phyloP scores from a whole-genome alignment of 2,888 invertebrate species.

The Idaea biselata region DNA sequence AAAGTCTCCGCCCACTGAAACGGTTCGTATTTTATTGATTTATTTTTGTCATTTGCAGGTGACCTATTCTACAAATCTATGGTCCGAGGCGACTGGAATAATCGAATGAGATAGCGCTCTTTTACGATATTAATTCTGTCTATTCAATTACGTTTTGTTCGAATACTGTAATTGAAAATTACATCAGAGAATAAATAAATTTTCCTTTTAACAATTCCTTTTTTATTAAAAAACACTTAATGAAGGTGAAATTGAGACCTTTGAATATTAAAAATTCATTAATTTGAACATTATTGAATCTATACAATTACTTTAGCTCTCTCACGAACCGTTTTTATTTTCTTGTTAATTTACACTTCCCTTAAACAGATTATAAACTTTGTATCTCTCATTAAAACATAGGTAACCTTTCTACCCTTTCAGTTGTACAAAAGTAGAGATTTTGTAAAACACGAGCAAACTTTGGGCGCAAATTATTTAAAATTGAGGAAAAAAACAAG shows the following conservation, averaged over 20 bases:
- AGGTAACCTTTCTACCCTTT: neutral
- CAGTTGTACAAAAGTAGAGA: neutral
- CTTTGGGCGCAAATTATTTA: neutral
- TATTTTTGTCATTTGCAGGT: too few species aligned
- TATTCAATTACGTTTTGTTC: neutral
- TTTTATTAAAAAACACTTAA: neutral
- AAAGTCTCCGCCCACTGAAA: too few species aligned
- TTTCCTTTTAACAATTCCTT: neutral
- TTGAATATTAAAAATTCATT: neutral
- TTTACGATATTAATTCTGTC: neutral
- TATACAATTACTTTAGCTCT: neutral
- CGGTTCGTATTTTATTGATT: too few species aligned
- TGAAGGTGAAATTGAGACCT: neutral
- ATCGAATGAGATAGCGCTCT: neutral
- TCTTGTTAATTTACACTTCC: neutral
- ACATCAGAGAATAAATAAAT: neutral
- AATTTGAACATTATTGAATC: neutral
- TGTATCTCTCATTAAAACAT: neutral
- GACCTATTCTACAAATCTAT: too few species aligned
- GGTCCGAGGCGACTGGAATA: too few species aligned
- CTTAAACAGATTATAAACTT: neutral
- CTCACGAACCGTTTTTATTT: neutral
- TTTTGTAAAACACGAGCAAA: neutral
- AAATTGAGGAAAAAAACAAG: constrained; percentile 1
- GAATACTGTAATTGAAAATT: neutral